phyloP scores from a whole-genome alignment of 2,888 invertebrate species.

The Pseudoips prasinana region DNA sequence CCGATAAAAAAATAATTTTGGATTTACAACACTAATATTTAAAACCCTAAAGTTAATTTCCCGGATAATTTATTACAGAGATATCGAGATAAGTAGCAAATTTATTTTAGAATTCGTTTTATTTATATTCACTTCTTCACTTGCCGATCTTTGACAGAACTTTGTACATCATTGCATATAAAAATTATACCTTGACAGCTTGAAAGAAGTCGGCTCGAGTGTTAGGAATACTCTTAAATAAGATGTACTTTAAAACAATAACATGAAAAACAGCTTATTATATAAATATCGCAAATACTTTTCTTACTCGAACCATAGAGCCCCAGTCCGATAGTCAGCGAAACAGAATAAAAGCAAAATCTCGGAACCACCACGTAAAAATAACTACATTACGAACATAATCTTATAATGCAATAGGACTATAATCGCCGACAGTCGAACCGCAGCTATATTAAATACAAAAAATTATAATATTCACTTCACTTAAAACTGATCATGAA shows the following conservation, averaged over 20 bases:
- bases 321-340: slow-evolving; percentile 19
- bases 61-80: slow-evolving; percentile 31
- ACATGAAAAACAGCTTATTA: slow-evolving; percentile 14
- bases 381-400: slow-evolving; percentile 13
- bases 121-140: no score
- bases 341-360: slow-evolving; percentile 8
- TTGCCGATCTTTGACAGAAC: slow-evolving; percentile 11
- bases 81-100: slow-evolving; percentile 27
- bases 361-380: slow-evolving; percentile 8
- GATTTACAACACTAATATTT: slow-evolving; percentile 40
- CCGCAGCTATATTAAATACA: slow-evolving; percentile 21
- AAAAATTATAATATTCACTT: slow-evolving; percentile 2
- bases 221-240: slow-evolving; percentile 29
- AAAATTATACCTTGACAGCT: slow-evolving; percentile 13
- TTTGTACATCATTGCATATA: slow-evolving; percentile 31
- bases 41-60: slow-evolving; percentile 31
- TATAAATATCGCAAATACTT: slow-evolving; percentile 11
- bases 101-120: slow-evolving; percentile 13
- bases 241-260: slow-evolving; percentile 31
- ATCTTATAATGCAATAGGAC: slow-evolving; percentile 11
- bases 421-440: slow-evolving; percentile 15
- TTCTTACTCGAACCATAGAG: slow-evolving; percentile 15
- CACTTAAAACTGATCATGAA: slow-evolving; percentile 23
- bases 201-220: slow-evolving; percentile 27
- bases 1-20: slow-evolving; percentile 55